These are phyloP conservation scores for Melanotaenia boesemani DNA, from an alignment of 2,797 vertebrate genomes.

Conservation along the genomic window DNA sequence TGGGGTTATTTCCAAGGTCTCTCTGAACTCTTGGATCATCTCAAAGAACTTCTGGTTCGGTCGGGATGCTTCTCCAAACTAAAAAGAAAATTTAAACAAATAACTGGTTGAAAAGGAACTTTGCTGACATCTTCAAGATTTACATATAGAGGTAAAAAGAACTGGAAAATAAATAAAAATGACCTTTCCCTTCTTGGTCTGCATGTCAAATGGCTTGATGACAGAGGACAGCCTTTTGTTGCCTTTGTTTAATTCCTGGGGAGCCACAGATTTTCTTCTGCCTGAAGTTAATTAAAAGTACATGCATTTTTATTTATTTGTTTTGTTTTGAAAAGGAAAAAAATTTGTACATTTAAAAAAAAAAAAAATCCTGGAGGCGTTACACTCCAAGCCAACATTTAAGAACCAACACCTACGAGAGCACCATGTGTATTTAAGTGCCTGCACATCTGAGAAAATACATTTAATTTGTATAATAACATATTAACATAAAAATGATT, in stretches of 20 bases:
- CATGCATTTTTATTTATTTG: neutral
- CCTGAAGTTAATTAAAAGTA: constrained; percentile 61
- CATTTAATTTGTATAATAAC: neutral
- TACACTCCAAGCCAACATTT: too few species aligned
- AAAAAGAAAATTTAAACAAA: constrained; percentile 1
- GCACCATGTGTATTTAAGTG: neutral
- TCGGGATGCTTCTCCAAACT: constrained; percentile 87
- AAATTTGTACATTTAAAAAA: too few species aligned
- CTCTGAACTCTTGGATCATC: constrained; percentile 94
- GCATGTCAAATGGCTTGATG: constrained; percentile 84
- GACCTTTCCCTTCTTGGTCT: constrained; percentile 90
- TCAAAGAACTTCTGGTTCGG: constrained; percentile 94
- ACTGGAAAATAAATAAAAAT: neutral
- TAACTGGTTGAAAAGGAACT: neutral
- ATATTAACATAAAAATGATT: neutral
- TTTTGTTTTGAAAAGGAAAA: too few species aligned
- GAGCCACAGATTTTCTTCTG: constrained; percentile 85
- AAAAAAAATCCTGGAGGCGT: too few species aligned
- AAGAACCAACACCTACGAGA: too few species aligned
- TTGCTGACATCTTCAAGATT: neutral
- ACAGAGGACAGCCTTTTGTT: constrained; percentile 88
- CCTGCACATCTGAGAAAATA: neutral
- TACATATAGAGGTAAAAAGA: neutral
- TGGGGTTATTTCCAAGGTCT: constrained; percentile 87
- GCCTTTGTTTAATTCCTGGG: constrained; percentile 87